Evolutionary conservation across 1,140 invertebrate genomes (phyloP), one percentile per base, ranked within the genome.

Genomic region (Ips nitidus): DNA sequence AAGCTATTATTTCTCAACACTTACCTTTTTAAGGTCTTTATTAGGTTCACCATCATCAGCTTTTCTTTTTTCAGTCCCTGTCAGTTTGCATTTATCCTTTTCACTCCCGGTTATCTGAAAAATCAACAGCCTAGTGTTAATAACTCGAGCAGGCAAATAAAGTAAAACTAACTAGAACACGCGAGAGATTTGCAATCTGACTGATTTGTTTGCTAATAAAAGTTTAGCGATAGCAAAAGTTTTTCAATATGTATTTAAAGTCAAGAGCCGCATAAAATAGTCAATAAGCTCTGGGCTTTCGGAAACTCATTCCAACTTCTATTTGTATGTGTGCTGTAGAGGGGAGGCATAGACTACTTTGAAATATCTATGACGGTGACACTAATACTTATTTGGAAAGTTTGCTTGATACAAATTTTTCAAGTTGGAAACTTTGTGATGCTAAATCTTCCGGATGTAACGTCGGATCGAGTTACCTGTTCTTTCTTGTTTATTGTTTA

Each of bases 1-100:
- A 22, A 22, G 22, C 22, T 22, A 22, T 22, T 22, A 0, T 22
- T 22, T 22, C 22, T 22, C 22, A 22, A 50, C 6, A 47, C 75
- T 80, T 81, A 89, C 88, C 86, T 89, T 89, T 82, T 90, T 90
- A 65, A 90, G 82, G 80, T 89, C 88, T 74, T 89, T 89, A 76
- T 86, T 87, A 42, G 86, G 82, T 76, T 89, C 87, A 1, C 85
- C 85, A 60, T 89, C 88, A 71, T 87, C 86, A 2, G 88, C 88
- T 84, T 89, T 90, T 68, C 88, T 80, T 75, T 90, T 90, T 78
- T 89, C 88, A 47, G 87, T 87, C 67, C 85, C 84, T 55, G 85
- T 80, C 58, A 86, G 80, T 77, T 86, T 87, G 61, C 81, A 82
- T 76, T 87, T 88, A 71, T 88, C 87, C 72, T 86, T 86, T 71